Base-by-base conservation (phyloP, 2,888 invertebrate species). In the Monoplex corrugatus region DNA sequence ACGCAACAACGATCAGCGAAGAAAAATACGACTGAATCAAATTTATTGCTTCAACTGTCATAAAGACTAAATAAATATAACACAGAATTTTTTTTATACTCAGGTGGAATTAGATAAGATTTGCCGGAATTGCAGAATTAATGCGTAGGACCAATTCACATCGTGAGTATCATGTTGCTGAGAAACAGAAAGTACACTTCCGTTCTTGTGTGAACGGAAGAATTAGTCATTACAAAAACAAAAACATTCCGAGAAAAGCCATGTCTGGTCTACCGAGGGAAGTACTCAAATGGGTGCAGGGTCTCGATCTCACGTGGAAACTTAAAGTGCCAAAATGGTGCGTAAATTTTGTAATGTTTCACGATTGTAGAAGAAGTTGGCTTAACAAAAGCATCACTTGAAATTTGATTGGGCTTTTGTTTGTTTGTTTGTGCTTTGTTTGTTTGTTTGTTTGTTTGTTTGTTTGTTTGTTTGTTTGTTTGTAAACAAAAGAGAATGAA, bases 261-360 rank as follows among this genome's bases (percentile, higher is more conserved):
- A 95, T 95, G 95, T 94, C 95, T 38, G 95, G 95, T 38, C 90
- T 96, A 57, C 92, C 95, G 50, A 92, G 96, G 89, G 95, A 95
- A 91, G 94, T 96, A 72, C 90, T 96, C 28, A 95, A 94, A 89
- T 96, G 96, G 96, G 90, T 95, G 2, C 96, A 96, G 91, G 95
- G 96, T 90, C 92, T 96, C 72, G 95, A 96, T 91, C 92, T 96
- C 63, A 94, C 95, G 10, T 95, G 94, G 94, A 94, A 95, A 91
- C 92, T 96, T 2, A 95, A 95, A 92, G 94, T 93, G 32, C 95
- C 96, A 50, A 96, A 96, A 93, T 96, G 96, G 96, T 96, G 92
- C 89, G 92, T 88, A 35, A n/a, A 83, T 87, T 57, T 82, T 88
- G 45, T 38, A 68, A 86, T n/a, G n/a, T n/a, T n/a, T n/a, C n/a